Evolutionary conservation across 2,888 invertebrate species (phyloP), one percentile per base, ranked within the genome.

Genomic region (Rotaria sp.): DNA sequence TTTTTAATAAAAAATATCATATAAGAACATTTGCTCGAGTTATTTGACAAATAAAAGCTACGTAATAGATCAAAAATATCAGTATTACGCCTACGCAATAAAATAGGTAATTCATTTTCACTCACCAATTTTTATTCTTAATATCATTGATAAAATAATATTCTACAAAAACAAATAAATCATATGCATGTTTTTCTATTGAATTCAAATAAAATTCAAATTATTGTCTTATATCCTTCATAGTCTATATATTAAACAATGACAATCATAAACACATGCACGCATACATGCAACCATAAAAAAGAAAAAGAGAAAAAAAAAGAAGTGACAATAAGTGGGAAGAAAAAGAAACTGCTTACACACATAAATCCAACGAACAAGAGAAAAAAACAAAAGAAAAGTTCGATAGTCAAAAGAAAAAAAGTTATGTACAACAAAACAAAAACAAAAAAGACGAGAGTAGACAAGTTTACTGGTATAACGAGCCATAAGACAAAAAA

Each of bases 391-490:
- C 50, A 50, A 50, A 13, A 50, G 50, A 50, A 35, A 35, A 55
- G 1, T 55, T 55, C 55, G 55, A 55, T 55, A 55, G 26, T 55
- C 55, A 55, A 55, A 24, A 24, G 55, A 55, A 24, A 21, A 52
- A 52, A 55, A 13, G 3, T 55, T 55, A 55, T 67, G 10, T 67
- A 67, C 67, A 67, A 30, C 18, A 67, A 67, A 18, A 67, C 2
- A n/a, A 30, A 55, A 55, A 59, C 30, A 59, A 59, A 59, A 59
- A 15, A 45, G 45, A 45, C 24, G 26, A 59, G n/a, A 67, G 67
- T 13, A 67, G 67, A 67, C 67, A 67, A 67, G 67, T 35, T 67
- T 67, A 67, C 67, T 67, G 30, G 30, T 67, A 67, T 67, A 67
- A 30, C 15, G 35, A 67, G 67, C 67, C 67, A 67, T 67, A 67